phyloP scores from a whole-genome alignment of 2,113 vertebrate genomes.

The Rhizomys pruinosus region DNA sequence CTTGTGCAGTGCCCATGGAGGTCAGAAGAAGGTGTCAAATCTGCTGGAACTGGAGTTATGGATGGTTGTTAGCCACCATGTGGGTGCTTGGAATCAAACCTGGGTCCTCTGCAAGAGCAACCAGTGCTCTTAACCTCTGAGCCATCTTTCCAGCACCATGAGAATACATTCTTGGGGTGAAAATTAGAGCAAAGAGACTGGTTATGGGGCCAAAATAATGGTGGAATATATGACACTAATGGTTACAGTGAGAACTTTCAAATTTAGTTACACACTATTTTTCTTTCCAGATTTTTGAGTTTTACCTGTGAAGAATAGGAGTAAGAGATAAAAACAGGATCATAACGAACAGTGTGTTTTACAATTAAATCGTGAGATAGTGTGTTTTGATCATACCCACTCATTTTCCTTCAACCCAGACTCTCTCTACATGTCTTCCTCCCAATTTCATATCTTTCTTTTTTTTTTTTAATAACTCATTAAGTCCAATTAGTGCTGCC shows the following conservation, averaged over 20 bases:
- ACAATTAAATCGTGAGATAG: background rate
- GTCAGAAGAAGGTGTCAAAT: too few relatives aligned
- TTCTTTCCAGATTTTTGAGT: background rate
- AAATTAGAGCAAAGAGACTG: background rate
- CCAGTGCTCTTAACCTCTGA: too few relatives aligned
- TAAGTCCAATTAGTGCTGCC: background rate
- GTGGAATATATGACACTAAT: background rate
- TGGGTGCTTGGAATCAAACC: too few relatives aligned
- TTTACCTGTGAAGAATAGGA: background rate
- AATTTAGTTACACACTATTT: background rate
- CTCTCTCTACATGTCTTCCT: background rate
- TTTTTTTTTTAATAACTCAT: too few relatives aligned
- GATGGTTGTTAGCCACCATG: too few relatives aligned
- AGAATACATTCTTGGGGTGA: conserved; percentile 11
- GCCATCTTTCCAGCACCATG: too few relatives aligned
- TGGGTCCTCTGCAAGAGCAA: too few relatives aligned
- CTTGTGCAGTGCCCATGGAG: too few relatives aligned
- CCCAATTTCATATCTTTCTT: background rate
- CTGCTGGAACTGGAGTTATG: too few relatives aligned
- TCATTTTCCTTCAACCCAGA: background rate
- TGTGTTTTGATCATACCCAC: background rate
- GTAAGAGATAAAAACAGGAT: conserved; percentile 43
- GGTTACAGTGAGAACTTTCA: background rate
- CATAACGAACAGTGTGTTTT: background rate
- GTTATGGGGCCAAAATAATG: conserved; percentile 6